Evolutionary conservation across 1,140 invertebrate species (phyloP), one percentile per base, ranked within the genome.

Genomic region (Alviniconcha marisindica): DNA sequence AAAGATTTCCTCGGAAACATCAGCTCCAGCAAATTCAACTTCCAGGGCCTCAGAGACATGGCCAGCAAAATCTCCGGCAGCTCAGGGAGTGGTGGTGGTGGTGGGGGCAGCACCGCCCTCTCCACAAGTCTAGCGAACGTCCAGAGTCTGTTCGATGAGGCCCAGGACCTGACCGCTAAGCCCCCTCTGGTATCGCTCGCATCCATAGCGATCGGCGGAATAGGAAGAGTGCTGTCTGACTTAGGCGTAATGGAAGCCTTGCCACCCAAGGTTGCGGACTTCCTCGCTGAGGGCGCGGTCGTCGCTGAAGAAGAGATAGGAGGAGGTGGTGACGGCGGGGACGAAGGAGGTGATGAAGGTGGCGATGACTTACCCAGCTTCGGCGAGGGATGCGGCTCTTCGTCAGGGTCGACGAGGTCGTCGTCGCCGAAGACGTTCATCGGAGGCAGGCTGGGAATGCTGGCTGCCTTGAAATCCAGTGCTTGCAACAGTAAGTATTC

Each of bases 1-100:
- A 76, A 76, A 44, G 24, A 44, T 18, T 76, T 76, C 40, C 44
- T 76, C 42, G 7, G 21, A 18, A 76, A 76, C 73, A 76, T 76
- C n/a, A 18, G 36, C 3, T n/a, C 38, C 14, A 28, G 10, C 24
- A 40, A 76, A 18, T 76, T 76, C 73, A 42, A 18, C n/a, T 24
- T 76, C 38, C 21, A 28, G 5, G 40, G 40, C 18, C 33, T 76
- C 38, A 38, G 15, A 18, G 31, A 76, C 73, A 40, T 76, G 36
- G 38, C 60, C 10, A 63, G 28, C 7, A 63, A 63, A n/a, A 63
- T 63, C 69, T n/a, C n/a, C n/a, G n/a, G n/a, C n/a, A n/a, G n/a
- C n/a, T n/a, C n/a, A 71, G 31, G 21, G 5, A 36, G 31, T 28
- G 69, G n/a, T 4, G 31, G 33, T 12, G 69, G 28, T 18, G 38